Percentiles rank a stretch among this genome's conserved stretches.
Evolutionary conservation across 2,888 invertebrate genomes (phyloP).

Genomic region (Archips xylosteana): DNA sequence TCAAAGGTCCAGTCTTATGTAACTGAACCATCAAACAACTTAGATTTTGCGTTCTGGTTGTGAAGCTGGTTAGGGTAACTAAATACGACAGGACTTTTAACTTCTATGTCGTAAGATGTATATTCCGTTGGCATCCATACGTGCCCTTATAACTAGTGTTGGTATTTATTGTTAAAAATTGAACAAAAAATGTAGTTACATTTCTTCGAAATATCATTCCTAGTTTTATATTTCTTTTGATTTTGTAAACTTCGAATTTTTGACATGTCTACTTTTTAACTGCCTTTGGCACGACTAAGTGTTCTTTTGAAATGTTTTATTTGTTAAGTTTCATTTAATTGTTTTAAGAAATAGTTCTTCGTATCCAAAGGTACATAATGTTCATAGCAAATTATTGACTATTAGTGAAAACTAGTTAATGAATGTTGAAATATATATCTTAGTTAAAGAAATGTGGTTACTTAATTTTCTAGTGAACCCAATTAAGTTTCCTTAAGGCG

Average conservation of each 20-base stretch:
- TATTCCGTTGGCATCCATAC: background rate
- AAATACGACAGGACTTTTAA: background rate
- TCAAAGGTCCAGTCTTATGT: background rate
- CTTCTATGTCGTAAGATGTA: background rate
- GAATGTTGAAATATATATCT: conserved; percentile 32
- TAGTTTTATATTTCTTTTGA: background rate
- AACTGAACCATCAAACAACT: background rate
- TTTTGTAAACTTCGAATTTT: background rate
- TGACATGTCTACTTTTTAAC: background rate
- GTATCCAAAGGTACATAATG: conserved; percentile 16
- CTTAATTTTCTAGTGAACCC: background rate
- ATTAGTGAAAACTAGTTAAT: conserved; percentile 25
- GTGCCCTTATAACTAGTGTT: background rate
- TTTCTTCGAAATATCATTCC: conserved; percentile 2
- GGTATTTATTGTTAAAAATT: conserved; percentile 4
- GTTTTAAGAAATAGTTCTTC: conserved; percentile 23
- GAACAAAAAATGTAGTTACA: background rate
- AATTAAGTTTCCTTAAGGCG: background rate
- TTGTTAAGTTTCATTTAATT: conserved; percentile 15
- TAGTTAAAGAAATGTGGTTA: background rate
- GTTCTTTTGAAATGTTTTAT: background rate
- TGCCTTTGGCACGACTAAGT: background rate
- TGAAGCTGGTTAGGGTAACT: background rate
- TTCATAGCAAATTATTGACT: conserved; percentile 25
- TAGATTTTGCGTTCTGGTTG: background rate